Conservation (phyloP, 2,888 invertebrate genomes). For the Leptopilina drosophilae region DNA sequence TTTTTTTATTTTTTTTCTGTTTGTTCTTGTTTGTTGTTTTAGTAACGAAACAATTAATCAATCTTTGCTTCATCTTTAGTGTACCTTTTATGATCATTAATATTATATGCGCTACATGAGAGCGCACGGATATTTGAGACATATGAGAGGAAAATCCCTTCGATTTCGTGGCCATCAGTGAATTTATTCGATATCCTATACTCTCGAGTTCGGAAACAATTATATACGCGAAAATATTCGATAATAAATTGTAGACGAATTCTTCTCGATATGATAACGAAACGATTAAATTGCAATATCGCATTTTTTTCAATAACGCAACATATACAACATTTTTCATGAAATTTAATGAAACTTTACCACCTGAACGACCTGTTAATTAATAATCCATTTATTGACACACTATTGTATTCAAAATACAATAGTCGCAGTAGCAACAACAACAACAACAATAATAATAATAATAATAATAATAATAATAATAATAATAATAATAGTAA, state of each 20-base stretch:
- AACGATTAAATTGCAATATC: conserved; percentile 13
- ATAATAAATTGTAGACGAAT: conserved; percentile 28
- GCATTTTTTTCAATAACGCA: conserved; percentile 17
- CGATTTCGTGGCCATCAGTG: conserved; percentile 4
- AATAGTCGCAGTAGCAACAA: not conserved
- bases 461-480: too few species aligned
- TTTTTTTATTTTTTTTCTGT: too few species aligned
- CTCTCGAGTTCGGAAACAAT: conserved; percentile 8
- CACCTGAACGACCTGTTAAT: conserved; percentile 13
- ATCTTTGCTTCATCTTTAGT: conserved; percentile 2
- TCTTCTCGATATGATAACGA: conserved; percentile 17
- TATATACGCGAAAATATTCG: conserved; percentile 28
- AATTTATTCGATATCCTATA: conserved; percentile 24
- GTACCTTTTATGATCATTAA: conserved; percentile 3
- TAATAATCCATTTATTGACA: conserved; percentile 30
- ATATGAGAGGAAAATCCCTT: conserved; percentile 25
- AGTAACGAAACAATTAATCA: conserved; percentile 9
- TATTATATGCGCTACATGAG: conserved; percentile 9
- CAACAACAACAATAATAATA: too few species aligned
- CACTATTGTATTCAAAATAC: conserved; percentile 4
- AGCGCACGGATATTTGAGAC: conserved; percentile 5
- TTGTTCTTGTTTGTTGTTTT: not conserved
- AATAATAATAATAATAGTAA: too few species aligned
- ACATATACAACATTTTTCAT: not conserved
- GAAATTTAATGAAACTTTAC: conserved; percentile 14